Conservation (phyloP, 2,113 vertebrate species). For the Orthonyx spaldingii region DNA sequence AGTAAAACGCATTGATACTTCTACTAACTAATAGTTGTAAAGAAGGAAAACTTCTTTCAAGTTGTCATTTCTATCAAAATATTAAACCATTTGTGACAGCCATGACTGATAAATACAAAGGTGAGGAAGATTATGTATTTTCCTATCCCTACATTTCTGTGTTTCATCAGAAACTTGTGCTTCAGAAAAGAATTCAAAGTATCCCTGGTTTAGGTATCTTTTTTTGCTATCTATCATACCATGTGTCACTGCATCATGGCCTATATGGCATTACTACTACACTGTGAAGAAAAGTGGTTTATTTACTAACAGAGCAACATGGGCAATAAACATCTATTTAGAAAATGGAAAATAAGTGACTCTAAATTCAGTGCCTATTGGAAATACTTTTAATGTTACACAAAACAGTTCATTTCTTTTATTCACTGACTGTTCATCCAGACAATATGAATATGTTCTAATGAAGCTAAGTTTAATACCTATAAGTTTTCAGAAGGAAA, state of each 20-base stretch:
- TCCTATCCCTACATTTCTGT: background rate
- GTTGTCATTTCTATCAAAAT: background rate
- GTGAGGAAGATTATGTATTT: background rate
- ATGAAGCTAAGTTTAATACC: conserved; percentile 22
- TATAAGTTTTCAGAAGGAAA: conserved; percentile 51
- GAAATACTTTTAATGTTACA: conserved; percentile 17
- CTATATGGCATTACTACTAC: background rate
- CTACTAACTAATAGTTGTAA: background rate
- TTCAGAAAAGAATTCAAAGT: background rate
- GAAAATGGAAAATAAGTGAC: conserved; percentile 3
- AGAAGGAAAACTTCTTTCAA: background rate
- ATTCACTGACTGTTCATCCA: background rate
- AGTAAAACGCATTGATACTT: background rate
- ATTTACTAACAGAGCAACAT: background rate
- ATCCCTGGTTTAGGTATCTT: background rate
- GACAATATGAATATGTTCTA: background rate
- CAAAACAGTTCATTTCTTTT: conserved; percentile 10
- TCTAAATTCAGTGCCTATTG: background rate
- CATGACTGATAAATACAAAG: background rate
- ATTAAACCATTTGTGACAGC: background rate
- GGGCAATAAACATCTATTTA: background rate
- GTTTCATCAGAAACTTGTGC: background rate
- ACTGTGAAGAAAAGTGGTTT: background rate
- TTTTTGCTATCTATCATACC: background rate
- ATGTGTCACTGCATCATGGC: background rate